Evolutionary conservation across 2,888 invertebrate genomes (phyloP).

Genomic region (Rotaria magnacalcarata): DNA sequence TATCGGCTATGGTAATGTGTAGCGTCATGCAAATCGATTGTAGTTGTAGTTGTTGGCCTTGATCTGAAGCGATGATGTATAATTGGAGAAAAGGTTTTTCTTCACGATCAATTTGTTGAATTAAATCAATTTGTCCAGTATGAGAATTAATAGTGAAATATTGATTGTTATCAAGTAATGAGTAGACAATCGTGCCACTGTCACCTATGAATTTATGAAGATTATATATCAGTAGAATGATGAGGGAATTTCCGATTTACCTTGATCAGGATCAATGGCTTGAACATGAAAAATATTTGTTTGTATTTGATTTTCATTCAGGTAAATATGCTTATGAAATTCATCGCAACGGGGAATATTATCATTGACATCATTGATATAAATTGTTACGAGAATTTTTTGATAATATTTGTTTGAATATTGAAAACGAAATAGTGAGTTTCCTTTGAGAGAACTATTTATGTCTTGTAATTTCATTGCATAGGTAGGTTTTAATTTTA

Average conservation of each 20-base stretch:
- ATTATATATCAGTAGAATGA: background rate
- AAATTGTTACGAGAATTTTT: background rate
- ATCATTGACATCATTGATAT: background rate
- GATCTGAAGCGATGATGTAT: background rate
- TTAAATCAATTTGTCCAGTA: background rate
- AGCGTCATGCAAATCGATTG: slow-evolving; percentile 7
- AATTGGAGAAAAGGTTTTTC: background rate
- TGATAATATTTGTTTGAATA: slow-evolving; percentile 1
- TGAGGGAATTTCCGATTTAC: background rate
- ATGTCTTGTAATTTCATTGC: background rate
- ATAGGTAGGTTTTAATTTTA: background rate
- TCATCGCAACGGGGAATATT: background rate
- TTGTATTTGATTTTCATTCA: slow-evolving; percentile 23
- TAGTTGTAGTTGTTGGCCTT: background rate
- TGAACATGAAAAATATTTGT: slow-evolving; percentile 17
- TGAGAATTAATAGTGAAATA: background rate
- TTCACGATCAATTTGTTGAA: background rate
- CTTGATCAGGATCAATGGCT: background rate
- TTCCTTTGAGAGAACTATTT: background rate
- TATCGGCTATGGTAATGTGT: background rate
- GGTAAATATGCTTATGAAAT: background rate
- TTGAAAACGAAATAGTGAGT: background rate
- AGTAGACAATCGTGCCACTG: background rate
- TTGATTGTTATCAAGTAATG: background rate
- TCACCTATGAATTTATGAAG: background rate